Base-by-base conservation (phyloP, 2,113 vertebrate genomes). In the Siniperca knerii region DNA sequence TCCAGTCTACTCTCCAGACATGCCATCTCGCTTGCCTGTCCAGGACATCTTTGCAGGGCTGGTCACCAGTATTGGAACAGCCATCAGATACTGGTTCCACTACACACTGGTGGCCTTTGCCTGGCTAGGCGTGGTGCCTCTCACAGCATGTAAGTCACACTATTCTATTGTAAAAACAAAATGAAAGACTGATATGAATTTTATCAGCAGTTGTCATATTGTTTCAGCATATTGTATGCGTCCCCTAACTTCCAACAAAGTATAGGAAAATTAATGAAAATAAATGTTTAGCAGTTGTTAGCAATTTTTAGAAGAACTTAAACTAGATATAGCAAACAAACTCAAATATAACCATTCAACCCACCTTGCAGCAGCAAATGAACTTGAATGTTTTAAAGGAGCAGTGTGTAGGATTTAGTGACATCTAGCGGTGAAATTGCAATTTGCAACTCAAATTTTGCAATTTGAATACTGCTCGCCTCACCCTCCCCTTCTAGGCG, bases 101-200 rank as follows among this genome's bases (percentile, higher is more conserved):
- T 99, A 99, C 83, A 99, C 98, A 79, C 96, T 99, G 96, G 98
- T 99, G 96, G 98, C 98, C 96, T 99, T 99, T 88, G 98, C 98
- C 4, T 99, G 98, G 98, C 94, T 99, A 68, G 98, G 98, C 89
- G 98, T 99, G 91, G 98, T 99, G 92, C 98, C 98, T 93, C 97
- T 99, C 91, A 99, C 98, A 94, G 98, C 98, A 96, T 99, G 98
- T 98, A 95, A 96, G 98, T 97, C 18, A 15, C 44, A 75, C 8
- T n/a, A 29, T 46, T 67, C 8, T 16, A n/a, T 58, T 66, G 8
- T 79, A 16, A 18, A 46, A 52, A 69, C 9, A 58, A 60, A 66
- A 7, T 54, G 33, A 64, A 65, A 50, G 35, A 4, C 11, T 4
- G 46, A 46, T 42, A 1, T 9, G 20, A 48, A 52, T 35, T 52